Evolutionary conservation across 2,888 invertebrate genomes (phyloP).

Genomic region (Romanomermis culicivorax): DNA sequence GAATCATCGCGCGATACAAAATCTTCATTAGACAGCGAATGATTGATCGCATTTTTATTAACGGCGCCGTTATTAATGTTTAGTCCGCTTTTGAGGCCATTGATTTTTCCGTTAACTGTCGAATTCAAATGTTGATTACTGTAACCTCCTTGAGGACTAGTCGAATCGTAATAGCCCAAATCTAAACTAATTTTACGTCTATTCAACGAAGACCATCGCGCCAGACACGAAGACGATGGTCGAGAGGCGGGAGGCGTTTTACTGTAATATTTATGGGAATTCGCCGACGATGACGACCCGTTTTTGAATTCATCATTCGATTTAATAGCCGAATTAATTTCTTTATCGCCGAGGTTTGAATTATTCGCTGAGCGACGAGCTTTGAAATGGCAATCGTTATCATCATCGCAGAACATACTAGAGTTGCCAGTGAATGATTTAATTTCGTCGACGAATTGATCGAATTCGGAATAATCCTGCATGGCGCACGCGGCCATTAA

Average conservation of each 20-base stretch:
- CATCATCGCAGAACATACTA: no score
- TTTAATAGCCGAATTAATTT: no score
- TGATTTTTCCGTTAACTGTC: no score
- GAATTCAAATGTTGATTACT: neutral
- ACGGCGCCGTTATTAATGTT: no score
- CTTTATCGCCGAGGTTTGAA: no score
- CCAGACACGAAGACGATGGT: neutral
- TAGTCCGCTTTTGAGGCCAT: no score
- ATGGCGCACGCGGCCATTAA: neutral
- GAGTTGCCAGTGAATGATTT: neutral
- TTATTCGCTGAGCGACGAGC: no score
- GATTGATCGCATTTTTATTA: no score
- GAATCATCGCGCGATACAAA: no score
- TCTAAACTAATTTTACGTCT: constrained; percentile 6
- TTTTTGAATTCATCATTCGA: no score
- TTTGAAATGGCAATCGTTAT: no score
- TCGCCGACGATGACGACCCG: neutral
- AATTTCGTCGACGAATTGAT: neutral
- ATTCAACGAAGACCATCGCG: neutral
- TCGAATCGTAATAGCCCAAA: neutral
- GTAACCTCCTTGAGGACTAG: neutral
- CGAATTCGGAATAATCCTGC: neutral
- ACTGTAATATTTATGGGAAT: neutral
- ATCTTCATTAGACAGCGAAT: no score
- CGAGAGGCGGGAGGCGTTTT: neutral